phyloP scores from a whole-genome alignment of 2,797 vertebrate species.

The Cygnus olor region DNA sequence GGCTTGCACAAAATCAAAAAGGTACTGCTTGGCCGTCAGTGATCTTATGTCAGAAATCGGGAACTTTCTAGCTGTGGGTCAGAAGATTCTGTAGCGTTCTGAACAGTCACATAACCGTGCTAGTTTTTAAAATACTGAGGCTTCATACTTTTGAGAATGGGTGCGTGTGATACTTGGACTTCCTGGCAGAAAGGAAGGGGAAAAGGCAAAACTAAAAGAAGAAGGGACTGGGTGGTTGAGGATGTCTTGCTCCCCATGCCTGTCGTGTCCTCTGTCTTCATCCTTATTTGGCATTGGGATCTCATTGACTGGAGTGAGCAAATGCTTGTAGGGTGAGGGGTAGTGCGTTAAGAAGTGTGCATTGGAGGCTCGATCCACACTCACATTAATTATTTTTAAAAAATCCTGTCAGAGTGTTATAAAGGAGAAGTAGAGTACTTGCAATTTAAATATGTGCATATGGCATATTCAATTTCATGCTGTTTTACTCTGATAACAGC shows the following conservation, averaged over 20 bases:
- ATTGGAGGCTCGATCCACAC: neutral
- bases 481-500: neutral
- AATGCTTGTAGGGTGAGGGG: neutral
- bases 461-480: neutral
- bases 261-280: neutral
- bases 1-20: neutral
- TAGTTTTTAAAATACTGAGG: neutral
- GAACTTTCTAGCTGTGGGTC: neutral
- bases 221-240: neutral
- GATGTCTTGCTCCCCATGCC: slow-evolving; percentile 28
- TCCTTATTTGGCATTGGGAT: slow-evolving; percentile 27
- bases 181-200: slow-evolving; percentile 35
- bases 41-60: neutral
- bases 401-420: no score
- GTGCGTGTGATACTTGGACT: neutral
- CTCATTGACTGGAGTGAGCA: neutral
- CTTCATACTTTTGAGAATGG: neutral
- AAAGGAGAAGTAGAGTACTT: neutral
- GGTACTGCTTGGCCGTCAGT: neutral
- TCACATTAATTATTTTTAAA: no score
- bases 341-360: neutral
- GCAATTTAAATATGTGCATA: neutral
- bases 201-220: slow-evolving; percentile 38
- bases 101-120: neutral
- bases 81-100: neutral